Base-by-base conservation (phyloP, 2,113 vertebrate genomes). In the Chlorodrepanis virens region DNA sequence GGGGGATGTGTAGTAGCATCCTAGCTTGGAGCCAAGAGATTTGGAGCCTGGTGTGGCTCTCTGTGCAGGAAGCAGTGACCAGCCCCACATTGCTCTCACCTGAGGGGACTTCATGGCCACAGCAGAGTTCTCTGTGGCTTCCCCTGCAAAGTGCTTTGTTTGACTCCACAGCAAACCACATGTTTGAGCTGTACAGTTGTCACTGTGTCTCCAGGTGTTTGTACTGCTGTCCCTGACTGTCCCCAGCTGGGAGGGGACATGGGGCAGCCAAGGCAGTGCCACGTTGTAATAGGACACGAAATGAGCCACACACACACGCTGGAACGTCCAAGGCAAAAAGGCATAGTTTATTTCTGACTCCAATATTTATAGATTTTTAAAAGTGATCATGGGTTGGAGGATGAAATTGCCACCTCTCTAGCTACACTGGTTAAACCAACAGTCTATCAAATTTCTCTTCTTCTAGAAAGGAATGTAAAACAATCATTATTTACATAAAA, bases 131-230 rank as follows among this genome's bases (percentile, higher is more conserved):
- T 89, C 54, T 15, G 25, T 40, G 54, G 31, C 33, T 91, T 12
- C 35, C 40, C 9, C 9, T 28, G n/a, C 18, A 28, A 67, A 57
- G 12, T 3, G 21, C 0, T 10, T 18, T 47, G 33, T 71, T 56
- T 42, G 35, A 14, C 31, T 40, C 4, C 17, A 4, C 23, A 18
- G 35, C 25, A 27, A 84, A 17, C 4, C 4, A 0, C 3, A 2
- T 10, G 5, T 22, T 42, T 19, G 14, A 82, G 33, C 37, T 60
- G 1, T 5, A 3, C 1, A 0, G 56, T 31, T 60, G 33, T 19
- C 4, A 3, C 17, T 20, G 35, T n/a, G 12, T 25, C 74, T 77
- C 29, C 11, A n/a, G n/a, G 17, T 14, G 27, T 60, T 82, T 70
- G 31, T 10, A 4, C 7, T 22, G 40, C 4, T 29, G 31, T 49